phyloP scores from a whole-genome alignment of 2,797 vertebrate species.

The Buceros bicornis region DNA sequence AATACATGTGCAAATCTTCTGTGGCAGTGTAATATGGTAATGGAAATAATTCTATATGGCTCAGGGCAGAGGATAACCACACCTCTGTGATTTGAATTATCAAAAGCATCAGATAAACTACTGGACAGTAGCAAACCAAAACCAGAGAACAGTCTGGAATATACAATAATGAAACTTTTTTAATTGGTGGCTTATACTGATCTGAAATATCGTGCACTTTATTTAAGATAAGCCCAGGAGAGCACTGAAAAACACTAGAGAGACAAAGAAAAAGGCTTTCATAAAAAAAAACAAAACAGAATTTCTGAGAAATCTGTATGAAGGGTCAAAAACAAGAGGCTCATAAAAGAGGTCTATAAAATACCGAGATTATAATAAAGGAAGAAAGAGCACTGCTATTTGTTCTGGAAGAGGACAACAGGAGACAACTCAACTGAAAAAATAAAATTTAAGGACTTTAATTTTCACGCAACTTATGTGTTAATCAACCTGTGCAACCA shows the following conservation, averaged over 20 bases:
- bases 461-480: conserved; percentile 14
- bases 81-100: background rate
- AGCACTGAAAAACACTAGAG: background rate
- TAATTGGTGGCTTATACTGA: background rate
- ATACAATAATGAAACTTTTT: background rate
- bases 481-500: conserved; percentile 54
- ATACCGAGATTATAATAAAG: background rate
- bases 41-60: background rate
- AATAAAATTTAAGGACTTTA: background rate
- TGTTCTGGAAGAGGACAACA: background rate
- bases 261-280: background rate
- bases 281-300: background rate
- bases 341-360: conserved; percentile 20
- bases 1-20: background rate
- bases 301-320: background rate
- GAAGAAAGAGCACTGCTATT: background rate
- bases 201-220: background rate
- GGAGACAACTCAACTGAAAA: background rate
- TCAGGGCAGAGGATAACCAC: background rate
- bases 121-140: background rate
- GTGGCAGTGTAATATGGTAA: background rate
- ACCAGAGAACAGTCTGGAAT: background rate
- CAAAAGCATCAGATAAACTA: background rate
- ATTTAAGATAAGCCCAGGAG: background rate
- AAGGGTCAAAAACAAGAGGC: conserved; percentile 1